Evolutionary conservation across 2,113 vertebrate genomes (phyloP).

Genomic region (Tamias sibiricus): DNA sequence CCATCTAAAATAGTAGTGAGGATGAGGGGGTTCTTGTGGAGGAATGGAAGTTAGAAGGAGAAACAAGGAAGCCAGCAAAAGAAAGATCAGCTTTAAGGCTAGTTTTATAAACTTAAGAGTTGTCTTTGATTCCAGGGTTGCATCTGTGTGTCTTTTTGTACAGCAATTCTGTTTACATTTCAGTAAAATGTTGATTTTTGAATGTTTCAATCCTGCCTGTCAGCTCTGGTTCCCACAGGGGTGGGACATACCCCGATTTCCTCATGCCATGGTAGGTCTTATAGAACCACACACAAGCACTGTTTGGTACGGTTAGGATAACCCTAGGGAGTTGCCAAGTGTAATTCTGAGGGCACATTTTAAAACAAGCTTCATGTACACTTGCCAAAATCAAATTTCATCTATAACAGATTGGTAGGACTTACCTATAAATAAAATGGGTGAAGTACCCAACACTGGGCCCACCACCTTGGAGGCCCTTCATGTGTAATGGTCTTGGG

Average conservation of each 20-base stretch:
- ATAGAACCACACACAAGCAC: background rate
- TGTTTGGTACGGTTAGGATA: background rate
- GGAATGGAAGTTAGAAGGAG: background rate
- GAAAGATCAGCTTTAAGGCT: background rate
- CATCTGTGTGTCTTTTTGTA: background rate
- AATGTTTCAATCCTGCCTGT: background rate
- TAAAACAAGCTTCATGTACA: background rate
- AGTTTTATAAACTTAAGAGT: background rate
- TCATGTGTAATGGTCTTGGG: accelerated
- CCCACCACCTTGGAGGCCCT: background rate
- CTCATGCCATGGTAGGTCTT: accelerated
- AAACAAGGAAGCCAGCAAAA: background rate
- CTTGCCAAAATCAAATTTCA: background rate
- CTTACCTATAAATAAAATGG: background rate
- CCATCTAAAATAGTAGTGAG: background rate
- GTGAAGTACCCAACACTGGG: too few relatives aligned
- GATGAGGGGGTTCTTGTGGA: background rate
- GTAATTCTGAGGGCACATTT: background rate
- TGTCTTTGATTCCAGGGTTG: background rate
- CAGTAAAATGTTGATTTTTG: background rate
- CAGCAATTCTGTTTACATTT: background rate
- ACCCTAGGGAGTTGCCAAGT: background rate
- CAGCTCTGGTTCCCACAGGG: background rate
- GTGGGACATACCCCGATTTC: too few relatives aligned
- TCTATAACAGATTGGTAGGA: background rate